Evolutionary conservation across 2,797 vertebrate species (phyloP), one percentile per base, ranked within the genome.

Genomic region (Telmatherina bonti): DNA sequence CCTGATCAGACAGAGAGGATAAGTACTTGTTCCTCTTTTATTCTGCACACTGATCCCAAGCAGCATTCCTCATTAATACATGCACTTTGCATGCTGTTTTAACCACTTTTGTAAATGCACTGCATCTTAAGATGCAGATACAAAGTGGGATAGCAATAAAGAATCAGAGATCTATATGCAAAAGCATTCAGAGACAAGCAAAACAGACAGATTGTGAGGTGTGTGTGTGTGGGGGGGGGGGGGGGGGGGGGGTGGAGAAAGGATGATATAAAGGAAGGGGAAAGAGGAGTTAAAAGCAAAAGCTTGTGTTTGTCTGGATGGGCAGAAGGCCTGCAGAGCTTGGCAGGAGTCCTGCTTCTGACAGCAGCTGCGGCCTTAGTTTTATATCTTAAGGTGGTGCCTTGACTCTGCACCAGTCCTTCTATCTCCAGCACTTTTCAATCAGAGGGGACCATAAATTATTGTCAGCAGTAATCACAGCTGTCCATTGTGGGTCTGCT

Each of bases 321-420:
- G 90, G 76, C 77, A 91, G 89, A 91, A 85, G 88, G 84, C 91
- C 88, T 87, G 85, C 77, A 87, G 92, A 85, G 87, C 82, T 92
- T 88, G 88, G 88, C 86, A 88, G 84, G 82, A 88, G 64, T 84
- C 72, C 66, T 75, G 82, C 66, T 76, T 89, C 83, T 90, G 88
- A 86, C 89, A 90, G 84, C 93, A 93, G 91, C 89, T 94, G 89
- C n/a, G 88, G 84, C 90, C 85, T 88, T 84, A 80, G 87, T 81
- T 92, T 92, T 88, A 85, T 93, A 89, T 93, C 93, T 94, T 93
- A 91, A 93, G 93, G 92, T 93, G 85, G 62, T 88, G 91, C 89
- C 89, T 89, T 82, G 79, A 85, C 82, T 90, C 84, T n/a, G 12
- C 80, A 77, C 74, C 81, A 86, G 70, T 82, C 84, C 75, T 68